Evolutionary conservation across 2,797 vertebrate species (phyloP).

Genomic region (Poliocrania exsul): DNA sequence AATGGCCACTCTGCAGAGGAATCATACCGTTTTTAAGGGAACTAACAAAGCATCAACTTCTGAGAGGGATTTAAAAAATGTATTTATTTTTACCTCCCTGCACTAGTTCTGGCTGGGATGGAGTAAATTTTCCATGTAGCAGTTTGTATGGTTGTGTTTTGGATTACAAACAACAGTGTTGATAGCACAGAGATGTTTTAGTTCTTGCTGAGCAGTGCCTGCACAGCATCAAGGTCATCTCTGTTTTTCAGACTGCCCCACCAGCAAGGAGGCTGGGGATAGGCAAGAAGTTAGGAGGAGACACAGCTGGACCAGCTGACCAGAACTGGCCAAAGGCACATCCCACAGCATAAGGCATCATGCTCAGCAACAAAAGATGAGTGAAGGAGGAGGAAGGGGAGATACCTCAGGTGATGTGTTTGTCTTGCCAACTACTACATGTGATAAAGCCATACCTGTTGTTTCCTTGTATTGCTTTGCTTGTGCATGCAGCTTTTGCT

Average conservation of each 20-base stretch:
- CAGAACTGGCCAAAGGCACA: neutral
- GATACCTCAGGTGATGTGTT: fast-evolving
- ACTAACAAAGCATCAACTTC: neutral
- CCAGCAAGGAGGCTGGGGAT: neutral
- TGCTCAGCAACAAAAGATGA: neutral
- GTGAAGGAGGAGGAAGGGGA: neutral
- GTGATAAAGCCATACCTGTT: neutral
- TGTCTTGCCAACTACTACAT: fast-evolving
- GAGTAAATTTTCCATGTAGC: neutral
- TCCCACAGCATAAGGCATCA: fast-evolving
- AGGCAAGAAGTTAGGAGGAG: neutral
- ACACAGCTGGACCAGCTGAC: neutral
- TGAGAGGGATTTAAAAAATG: fast-evolving
- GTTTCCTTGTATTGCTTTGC: neutral
- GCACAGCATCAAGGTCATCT: neutral
- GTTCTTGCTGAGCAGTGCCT: neutral
- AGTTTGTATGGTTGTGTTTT: neutral
- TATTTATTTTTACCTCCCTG: neutral
- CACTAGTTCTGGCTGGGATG: neutral
- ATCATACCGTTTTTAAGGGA: neutral
- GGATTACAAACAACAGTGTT: neutral
- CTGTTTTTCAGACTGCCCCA: neutral
- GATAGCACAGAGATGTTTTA: neutral
- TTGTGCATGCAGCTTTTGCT: fast-evolving
- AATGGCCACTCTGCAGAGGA: neutral